These are phyloP conservation scores for Antigone vipio DNA, from an alignment of 2,113 vertebrate species.

Conservation along the genomic window DNA sequence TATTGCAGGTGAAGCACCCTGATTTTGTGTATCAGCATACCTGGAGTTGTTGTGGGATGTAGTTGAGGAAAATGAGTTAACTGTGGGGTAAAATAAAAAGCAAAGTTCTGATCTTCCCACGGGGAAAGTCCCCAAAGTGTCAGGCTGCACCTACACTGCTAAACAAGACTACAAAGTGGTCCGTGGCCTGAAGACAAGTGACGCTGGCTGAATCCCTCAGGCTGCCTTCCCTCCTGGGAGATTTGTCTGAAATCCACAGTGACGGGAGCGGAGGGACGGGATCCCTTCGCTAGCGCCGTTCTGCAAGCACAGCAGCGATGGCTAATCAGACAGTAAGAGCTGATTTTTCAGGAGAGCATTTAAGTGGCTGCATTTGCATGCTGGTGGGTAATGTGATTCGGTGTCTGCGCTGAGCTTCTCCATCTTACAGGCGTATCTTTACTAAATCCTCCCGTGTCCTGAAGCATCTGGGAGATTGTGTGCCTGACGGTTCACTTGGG, in stretches of 20 bases:
- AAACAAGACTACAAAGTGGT: not conserved
- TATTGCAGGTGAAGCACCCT: not conserved
- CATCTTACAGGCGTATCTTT: not conserved
- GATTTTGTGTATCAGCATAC: not conserved
- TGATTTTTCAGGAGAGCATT: not conserved
- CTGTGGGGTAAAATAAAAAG: not conserved
- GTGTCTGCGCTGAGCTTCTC: not conserved
- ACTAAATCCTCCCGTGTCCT: not conserved
- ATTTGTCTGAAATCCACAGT: not conserved
- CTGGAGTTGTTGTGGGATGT: not conserved
- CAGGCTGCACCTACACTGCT: not conserved
- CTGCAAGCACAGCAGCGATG: not conserved
- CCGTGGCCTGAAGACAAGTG: not conserved
- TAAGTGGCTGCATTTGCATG: not conserved
- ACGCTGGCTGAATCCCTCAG: not conserved
- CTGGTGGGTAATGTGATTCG: not conserved
- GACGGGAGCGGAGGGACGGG: not conserved
- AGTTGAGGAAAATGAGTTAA: not conserved
- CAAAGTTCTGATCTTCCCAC: not conserved
- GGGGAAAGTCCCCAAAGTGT: not conserved
- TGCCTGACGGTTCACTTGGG: fast-evolving
- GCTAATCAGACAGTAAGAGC: not conserved
- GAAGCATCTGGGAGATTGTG: not conserved
- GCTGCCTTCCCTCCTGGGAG: not conserved
- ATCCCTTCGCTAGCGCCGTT: not conserved